Conservation (phyloP, 2,113 vertebrate genomes). For the Cyanoderma ruficeps region DNA sequence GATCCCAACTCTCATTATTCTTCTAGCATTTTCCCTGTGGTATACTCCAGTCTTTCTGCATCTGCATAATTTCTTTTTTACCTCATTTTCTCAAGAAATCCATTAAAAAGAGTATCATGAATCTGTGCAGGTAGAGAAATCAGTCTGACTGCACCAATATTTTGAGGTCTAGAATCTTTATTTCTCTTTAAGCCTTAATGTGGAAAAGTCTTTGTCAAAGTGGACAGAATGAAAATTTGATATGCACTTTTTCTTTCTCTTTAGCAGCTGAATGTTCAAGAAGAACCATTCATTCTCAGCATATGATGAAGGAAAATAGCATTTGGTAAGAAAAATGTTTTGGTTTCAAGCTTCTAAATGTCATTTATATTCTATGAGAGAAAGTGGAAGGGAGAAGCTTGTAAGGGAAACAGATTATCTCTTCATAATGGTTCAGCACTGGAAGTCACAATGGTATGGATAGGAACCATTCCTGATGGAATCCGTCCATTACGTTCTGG, state of each 20-base stretch:
- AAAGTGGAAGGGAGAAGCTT: not conserved
- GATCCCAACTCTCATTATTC: not conserved
- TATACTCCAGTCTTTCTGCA: not conserved
- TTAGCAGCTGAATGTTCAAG: constrained; percentile 43
- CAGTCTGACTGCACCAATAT: not conserved
- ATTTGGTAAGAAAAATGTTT: constrained; percentile 63
- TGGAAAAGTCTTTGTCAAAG: constrained; percentile 1
- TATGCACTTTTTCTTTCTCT: not conserved
- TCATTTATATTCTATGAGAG: not conserved
- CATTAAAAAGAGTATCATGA: not conserved
- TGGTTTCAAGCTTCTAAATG: constrained; percentile 12
- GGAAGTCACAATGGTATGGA: not conserved
- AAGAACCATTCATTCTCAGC: constrained; percentile 29
- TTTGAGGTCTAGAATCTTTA: not conserved
- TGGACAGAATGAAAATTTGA: constrained; percentile 22
- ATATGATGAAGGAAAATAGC: constrained; percentile 39
- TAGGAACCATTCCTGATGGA: not conserved
- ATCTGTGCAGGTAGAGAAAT: not conserved
- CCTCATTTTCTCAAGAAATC: constrained; percentile 38
- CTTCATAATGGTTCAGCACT: not conserved
- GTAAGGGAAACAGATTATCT: not conserved
- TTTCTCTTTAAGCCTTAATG: not conserved
- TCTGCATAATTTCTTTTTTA: constrained; percentile 26
- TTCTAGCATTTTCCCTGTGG: not conserved
- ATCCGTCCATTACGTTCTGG: not conserved